Conservation (phyloP, 2,888 invertebrate species). For the Mesochorus sp. region DNA sequence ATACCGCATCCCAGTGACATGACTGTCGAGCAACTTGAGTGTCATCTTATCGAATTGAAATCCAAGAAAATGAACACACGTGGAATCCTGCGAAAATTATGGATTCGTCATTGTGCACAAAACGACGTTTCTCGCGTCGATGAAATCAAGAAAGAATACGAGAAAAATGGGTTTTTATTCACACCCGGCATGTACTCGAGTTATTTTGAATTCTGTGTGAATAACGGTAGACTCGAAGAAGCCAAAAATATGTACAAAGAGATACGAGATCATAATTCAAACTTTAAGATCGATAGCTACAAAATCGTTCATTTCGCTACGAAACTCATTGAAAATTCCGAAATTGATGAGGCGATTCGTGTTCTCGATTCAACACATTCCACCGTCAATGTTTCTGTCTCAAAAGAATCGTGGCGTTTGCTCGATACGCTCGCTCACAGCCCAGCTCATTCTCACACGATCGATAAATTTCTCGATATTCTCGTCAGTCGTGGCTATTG, state of each 20-base stretch:
- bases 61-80: conserved; percentile 87
- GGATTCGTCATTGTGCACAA: conserved; percentile 84
- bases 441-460: conserved; percentile 79
- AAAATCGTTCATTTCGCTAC: conserved; percentile 87
- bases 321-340: conserved; percentile 83
- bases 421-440: conserved; percentile 83
- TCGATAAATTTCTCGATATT: conserved; percentile 83
- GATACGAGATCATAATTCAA: conserved; percentile 83
- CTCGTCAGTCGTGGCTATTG: conserved; percentile 84
- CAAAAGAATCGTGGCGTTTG: conserved; percentile 85
- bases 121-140: conserved; percentile 84
- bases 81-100: conserved; percentile 85
- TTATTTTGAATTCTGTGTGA: conserved; percentile 85
- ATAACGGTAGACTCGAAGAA: conserved; percentile 83
- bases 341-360: conserved; percentile 38
- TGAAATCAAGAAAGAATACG: conserved; percentile 84
- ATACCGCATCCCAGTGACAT: conserved; percentile 83
- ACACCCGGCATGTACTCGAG: conserved; percentile 87
- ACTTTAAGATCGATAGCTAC: conserved; percentile 86
- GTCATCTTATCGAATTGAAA: conserved; percentile 86
- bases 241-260: conserved; percentile 84
- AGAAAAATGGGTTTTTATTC: conserved; percentile 78
- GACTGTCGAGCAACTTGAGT: conserved; percentile 85
- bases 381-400: too few species aligned
- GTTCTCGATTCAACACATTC: conserved; percentile 19